Evolutionary conservation across 2,797 vertebrate species (phyloP).

Genomic region (Gobionotothen gibberifrons): DNA sequence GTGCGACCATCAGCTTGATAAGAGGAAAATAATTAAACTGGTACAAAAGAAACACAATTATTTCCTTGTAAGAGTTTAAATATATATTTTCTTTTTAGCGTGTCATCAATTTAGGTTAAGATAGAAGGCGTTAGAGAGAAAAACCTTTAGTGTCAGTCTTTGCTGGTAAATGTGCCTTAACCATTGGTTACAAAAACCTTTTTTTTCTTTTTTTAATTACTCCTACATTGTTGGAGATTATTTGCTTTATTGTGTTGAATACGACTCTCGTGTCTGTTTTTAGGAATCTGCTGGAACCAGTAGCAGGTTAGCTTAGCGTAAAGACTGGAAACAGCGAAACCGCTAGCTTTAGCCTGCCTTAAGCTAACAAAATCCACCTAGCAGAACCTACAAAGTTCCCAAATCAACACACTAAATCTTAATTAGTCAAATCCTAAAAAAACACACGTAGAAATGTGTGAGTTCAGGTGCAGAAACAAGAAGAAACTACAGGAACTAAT

Average conservation of each 20-base stretch:
- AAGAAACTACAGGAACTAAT: background rate
- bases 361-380: too few species aligned
- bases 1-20: slow-evolving; percentile 10
- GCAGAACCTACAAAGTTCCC: background rate
- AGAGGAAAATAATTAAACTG: background rate
- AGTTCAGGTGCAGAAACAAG: background rate
- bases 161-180: slow-evolving; percentile 40
- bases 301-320: background rate
- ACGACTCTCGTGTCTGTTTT: background rate
- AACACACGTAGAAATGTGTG: too few species aligned
- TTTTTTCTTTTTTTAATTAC: background rate
- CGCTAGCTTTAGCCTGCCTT: too few species aligned
- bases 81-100: slow-evolving; percentile 10
- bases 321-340: background rate
- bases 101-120: slow-evolving; percentile 28
- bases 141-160: slow-evolving; percentile 38
- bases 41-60: background rate
- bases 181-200: background rate
- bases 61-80: slow-evolving; percentile 23
- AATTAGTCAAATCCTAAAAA: background rate
- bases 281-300: background rate
- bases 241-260: background rate
- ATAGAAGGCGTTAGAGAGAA: slow-evolving; percentile 5
- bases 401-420: background rate
- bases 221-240: background rate